Conservation (phyloP, 1,140 invertebrate genomes). For the Anoplolepis gracilipes region DNA sequence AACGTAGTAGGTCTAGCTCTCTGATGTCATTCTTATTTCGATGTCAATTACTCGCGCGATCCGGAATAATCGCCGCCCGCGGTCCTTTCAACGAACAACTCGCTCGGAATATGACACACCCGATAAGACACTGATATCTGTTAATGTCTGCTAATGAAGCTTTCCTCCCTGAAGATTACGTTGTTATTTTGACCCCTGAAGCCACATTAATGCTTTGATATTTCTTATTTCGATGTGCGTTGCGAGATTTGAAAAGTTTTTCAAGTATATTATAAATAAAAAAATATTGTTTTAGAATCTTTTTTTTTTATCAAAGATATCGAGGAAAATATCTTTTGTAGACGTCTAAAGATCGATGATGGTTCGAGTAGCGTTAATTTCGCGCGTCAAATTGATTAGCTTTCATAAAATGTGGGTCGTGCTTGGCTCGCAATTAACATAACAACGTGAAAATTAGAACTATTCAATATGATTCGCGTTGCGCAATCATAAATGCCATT, state of each 20-base stretch:
- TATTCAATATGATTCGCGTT: constrained; percentile 67
- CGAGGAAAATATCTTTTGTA: not conserved
- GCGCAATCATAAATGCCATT: constrained; percentile 43
- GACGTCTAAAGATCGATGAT: not conserved
- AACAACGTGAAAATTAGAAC: constrained; percentile 70
- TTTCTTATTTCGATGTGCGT: not conserved
- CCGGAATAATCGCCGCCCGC: constrained; percentile 12
- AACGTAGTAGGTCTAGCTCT: not conserved
- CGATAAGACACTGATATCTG: not conserved
- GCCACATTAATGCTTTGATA: not conserved
- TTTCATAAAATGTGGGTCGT: constrained; percentile 20
- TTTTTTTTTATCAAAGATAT: not conserved
- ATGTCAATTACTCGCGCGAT: constrained; percentile 60
- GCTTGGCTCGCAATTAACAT: constrained; percentile 68
- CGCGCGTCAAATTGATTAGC: constrained; percentile 47
- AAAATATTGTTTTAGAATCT: not conserved
- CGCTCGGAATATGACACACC: not conserved
- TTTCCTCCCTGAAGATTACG: not conserved
- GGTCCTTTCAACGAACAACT: not conserved
- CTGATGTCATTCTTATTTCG: constrained; percentile 71
- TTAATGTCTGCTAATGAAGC: not conserved
- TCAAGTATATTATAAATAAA: not conserved
- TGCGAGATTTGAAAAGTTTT: not conserved
- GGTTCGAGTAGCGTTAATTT: constrained; percentile 38
- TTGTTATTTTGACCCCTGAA: not conserved